Evolutionary conservation across 2,113 vertebrate species (phyloP).

Genomic region (Phaethon lepturus): DNA sequence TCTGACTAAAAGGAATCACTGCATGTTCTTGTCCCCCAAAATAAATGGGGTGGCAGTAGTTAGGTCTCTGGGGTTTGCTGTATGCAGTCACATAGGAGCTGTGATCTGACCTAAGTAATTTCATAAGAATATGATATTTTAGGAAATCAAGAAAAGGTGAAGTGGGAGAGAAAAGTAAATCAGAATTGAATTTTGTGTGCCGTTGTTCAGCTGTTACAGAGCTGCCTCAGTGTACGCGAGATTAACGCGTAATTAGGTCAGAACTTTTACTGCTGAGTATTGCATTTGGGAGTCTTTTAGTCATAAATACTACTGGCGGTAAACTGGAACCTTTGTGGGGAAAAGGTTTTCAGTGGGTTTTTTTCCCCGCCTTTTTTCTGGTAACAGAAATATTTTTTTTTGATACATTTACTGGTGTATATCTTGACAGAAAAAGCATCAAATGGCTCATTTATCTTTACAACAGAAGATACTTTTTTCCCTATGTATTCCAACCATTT

Average conservation of each 20-base stretch:
- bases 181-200: not conserved
- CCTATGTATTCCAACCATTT: not conserved
- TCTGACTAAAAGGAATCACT: not conserved
- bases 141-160: not conserved
- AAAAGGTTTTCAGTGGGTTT: rapidly evolving
- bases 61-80: not conserved
- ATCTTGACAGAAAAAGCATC: not conserved
- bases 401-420: not conserved
- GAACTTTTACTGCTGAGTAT: not conserved
- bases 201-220: not conserved
- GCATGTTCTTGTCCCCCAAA: not conserved
- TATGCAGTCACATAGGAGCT: not conserved
- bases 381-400: not conserved
- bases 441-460: not conserved
- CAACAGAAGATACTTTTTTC: not conserved
- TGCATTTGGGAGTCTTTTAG: slow-evolving; percentile 11
- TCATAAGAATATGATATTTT: not conserved
- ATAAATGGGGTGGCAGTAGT: not conserved
- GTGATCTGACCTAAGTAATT: not conserved
- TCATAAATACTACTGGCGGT: not conserved
- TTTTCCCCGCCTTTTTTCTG: not conserved
- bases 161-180: slow-evolving; percentile 1
- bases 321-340: not conserved
- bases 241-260: not conserved
- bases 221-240: not conserved